A percentile compares a stretch with the other conserved stretches of the same genome.
Conservation (phyloP, 2,888 invertebrate genomes). For the Falcaria lacertinaria region DNA sequence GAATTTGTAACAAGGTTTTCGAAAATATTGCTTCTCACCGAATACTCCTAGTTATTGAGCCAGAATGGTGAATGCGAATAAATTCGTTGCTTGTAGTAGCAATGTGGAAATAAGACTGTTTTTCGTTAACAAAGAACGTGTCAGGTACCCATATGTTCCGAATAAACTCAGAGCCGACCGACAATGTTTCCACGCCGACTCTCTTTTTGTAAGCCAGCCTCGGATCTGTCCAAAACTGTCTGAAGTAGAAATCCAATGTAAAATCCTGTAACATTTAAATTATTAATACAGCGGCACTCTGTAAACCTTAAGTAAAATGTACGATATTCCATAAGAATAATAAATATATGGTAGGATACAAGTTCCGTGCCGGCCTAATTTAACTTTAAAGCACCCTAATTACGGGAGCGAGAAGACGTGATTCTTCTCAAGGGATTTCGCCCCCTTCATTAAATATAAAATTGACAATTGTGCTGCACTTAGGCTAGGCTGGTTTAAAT, state of each 20-base stretch:
- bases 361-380: too few species aligned
- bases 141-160: slow-evolving; percentile 99
- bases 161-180: slow-evolving; percentile 96
- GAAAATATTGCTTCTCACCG: slow-evolving; percentile 81
- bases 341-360: too few species aligned
- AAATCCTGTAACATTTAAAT: slow-evolving; percentile 84
- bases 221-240: slow-evolving; percentile 98
- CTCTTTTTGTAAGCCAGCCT: slow-evolving; percentile 93
- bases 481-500: too few species aligned
- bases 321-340: too few species aligned
- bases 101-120: slow-evolving; percentile 99
- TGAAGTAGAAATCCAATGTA: slow-evolving; percentile 98
- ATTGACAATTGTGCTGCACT: too few species aligned
- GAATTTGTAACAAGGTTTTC: too few species aligned
- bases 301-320: too few species aligned
- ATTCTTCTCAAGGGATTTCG: too few species aligned
- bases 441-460: too few species aligned
- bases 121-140: slow-evolving; percentile 99
- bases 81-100: slow-evolving; percentile 99
- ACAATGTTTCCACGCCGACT: slow-evolving; percentile 92
- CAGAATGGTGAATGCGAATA: slow-evolving; percentile 96
- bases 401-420: too few species aligned
- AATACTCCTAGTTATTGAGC: slow-evolving; percentile 96
- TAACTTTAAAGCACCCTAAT: too few species aligned
- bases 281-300: too few species aligned